Evolutionary conservation across 2,797 vertebrate genomes (phyloP), one percentile per base, ranked within the genome.

Genomic region (Sebastes matsubarae): DNA sequence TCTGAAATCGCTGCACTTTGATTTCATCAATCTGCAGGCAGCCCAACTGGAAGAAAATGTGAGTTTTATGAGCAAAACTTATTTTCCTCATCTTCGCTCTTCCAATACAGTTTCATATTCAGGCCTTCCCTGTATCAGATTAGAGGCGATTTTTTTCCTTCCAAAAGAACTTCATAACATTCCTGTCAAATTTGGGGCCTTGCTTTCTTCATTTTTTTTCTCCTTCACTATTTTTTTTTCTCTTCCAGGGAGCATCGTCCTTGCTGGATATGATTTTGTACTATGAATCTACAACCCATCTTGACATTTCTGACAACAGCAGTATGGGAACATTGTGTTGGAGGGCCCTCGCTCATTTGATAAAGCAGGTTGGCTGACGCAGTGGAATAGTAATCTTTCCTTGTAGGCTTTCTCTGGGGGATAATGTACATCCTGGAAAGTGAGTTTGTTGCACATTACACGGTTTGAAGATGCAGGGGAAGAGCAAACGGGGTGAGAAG

Each of bases 231-330:
- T 72, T 81, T 68, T 66, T 82, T 75, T 77, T 63, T 88, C 81
- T 89, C 57, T 91, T 86, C 24, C 90, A 96, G 96, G 96, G 93
- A 86, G 94, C 95, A 8, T 92, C 94, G 29, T 95, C 96, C 66
- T 91, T 96, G 90, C 87, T 96, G 92, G 95, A 96, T 88, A 96
- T 96, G 95, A 94, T 96, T 93, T 90, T 95, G 70, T 96, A 95
- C 92, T 96, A 96, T 75, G 95, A 96, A 87, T 96, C 96, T 76
- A 93, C 96, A 75, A 88, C 89, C 61, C 92, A 95, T 90, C 95
- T 96, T 79, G 94, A 96, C 89, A 90, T 96, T 82, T 96, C 96
- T 78, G 95, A 93, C 88, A 96, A 91, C 89, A 81, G 75, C 69
- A 73, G 82, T 34, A 92, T 96, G 90, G 95, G 95, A 72, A 88